Evolutionary conservation across 2,113 vertebrate genomes (phyloP).

Genomic region (Toxotes jaculatrix): DNA sequence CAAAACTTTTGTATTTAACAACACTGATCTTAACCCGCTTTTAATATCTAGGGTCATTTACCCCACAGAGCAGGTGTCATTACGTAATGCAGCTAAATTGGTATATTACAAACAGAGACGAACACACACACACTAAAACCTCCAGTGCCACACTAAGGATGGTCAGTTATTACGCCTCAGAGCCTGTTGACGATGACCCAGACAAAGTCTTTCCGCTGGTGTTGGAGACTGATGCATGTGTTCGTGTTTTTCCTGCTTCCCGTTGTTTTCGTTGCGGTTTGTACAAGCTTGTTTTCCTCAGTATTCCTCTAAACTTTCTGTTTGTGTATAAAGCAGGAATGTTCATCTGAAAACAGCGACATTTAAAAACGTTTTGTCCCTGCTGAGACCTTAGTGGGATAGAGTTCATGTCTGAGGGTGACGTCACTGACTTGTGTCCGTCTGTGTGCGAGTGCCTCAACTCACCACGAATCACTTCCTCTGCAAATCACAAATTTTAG

Average conservation of each 20-base stretch:
- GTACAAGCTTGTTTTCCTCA: conserved; percentile 40
- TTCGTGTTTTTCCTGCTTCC: conserved; percentile 1
- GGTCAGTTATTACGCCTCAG: background rate
- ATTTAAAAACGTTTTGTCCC: conserved; percentile 13
- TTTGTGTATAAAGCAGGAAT: conserved; percentile 39
- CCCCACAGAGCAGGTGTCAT: background rate
- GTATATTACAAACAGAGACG: background rate
- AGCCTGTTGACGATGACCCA: background rate
- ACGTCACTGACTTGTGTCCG: conserved; percentile 35
- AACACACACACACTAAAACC: conserved; percentile 1
- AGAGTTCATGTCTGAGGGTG: conserved; percentile 25
- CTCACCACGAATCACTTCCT: conserved; percentile 69
- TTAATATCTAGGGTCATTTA: background rate
- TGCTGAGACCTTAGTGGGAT: conserved; percentile 7
- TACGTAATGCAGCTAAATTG: background rate
- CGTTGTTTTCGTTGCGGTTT: background rate
- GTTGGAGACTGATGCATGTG: conserved; percentile 45
- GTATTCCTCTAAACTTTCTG: conserved; percentile 49
- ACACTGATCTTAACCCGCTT: background rate
- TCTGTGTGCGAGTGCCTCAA: conserved; percentile 67
- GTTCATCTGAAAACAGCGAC: conserved; percentile 30
- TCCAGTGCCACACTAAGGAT: background rate
- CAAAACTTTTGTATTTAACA: background rate
- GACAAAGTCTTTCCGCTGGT: conserved; percentile 9
- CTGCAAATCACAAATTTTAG: conserved; percentile 70